phyloP scores from a whole-genome alignment of 1,140 invertebrate genomes.

The Calliphora vicina region DNA sequence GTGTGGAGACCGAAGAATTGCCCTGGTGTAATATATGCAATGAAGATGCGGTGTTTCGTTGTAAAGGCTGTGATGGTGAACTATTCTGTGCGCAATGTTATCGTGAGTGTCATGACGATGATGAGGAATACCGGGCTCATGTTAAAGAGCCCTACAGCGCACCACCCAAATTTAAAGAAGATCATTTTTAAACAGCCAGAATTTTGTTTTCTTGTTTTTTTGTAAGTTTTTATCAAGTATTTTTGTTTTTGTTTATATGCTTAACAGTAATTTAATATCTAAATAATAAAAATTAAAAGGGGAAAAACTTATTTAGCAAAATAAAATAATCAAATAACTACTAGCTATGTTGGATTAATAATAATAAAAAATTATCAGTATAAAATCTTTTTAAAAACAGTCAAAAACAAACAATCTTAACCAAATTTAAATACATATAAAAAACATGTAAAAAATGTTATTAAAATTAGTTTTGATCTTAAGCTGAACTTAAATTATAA shows the following conservation, averaged over 20 bases:
- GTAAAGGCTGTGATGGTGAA: constrained; percentile 75
- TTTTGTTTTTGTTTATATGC: neutral
- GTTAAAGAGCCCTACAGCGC: constrained; percentile 48
- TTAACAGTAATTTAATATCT: constrained; percentile 18
- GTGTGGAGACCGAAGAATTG: constrained; percentile 67
- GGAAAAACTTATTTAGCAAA: neutral
- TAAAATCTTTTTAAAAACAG: neutral
- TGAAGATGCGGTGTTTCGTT: constrained; percentile 74
- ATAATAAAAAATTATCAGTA: neutral
- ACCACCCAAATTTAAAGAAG: constrained; percentile 57
- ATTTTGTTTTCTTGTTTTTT: neutral
- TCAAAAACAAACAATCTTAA: neutral
- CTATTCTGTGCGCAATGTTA: constrained; percentile 77
- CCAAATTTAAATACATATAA: neutral
- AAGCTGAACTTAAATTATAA: neutral
- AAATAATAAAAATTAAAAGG: neutral
- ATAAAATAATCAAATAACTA: neutral
- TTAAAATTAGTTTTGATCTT: neutral
- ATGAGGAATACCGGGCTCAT: constrained; percentile 57
- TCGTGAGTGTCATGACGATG: constrained; percentile 65
- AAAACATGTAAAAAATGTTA: neutral
- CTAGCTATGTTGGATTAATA: neutral
- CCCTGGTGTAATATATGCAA: constrained; percentile 83
- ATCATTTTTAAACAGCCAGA: constrained; percentile 48
- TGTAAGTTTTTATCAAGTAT: constrained; percentile 19